Evolutionary conservation across 2,888 invertebrate species (phyloP), one percentile per base, ranked within the genome.

Genomic region (Nasonovia ribisnigri): DNA sequence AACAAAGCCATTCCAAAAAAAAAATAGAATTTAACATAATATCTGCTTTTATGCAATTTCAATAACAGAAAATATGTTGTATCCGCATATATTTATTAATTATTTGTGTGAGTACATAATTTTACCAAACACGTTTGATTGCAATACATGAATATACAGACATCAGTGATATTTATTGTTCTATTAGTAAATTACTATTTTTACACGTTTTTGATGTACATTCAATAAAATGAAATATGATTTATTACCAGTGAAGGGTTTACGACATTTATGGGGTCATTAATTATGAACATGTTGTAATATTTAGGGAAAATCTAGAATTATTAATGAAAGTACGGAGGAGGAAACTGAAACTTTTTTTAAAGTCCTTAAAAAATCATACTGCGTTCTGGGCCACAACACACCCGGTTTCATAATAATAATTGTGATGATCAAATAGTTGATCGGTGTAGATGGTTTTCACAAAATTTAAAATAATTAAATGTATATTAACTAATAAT

Each of bases 251-350:
- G 88, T 48, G 67, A 92, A 92, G 51, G 67, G 92, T n/a, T 92
- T 51, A 88, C 88, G 92, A 92, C 92, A 77, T 92, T 92, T 92
- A 92, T 92, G 92, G 29, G 92, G 51, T 88, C 88, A 67, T 92
- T 92, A 92, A 88, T 92, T 92, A 88, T 77, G 29, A 88, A 92
- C 88, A 77, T 67, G 88, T 92, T 92, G 51, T 48, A 43, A 60
- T 77, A 67, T 77, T 88, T 51, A 11, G 88, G 36, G 87, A 60
- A 48, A 91, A 77, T 36, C 36, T 46, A 46, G 36, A 90, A 54
- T 54, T 36, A 87, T 92, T 87, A 42, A 86, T 60, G 86, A 11
- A 29, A 87, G n/a, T 8, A 67, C 46, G n/a, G 20, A 0, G 6
- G 43, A 84, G 42, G 54, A 29, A 57, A 84, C 57, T 4, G 42